Evolutionary conservation across 2,797 vertebrate species (phyloP).

Genomic region (Eidolon dupreanum): DNA sequence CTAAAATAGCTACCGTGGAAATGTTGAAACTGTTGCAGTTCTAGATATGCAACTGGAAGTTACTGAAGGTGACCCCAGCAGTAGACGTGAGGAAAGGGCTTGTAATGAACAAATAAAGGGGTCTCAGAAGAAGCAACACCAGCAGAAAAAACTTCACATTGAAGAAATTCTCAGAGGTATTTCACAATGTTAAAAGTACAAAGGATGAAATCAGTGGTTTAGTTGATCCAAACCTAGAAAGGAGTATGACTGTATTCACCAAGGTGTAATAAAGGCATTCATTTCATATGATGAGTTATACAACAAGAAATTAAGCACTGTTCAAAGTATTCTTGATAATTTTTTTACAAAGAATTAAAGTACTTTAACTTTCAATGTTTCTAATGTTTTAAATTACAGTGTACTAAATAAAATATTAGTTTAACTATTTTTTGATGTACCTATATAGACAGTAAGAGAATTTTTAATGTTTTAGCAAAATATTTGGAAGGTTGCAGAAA

Average conservation of each 20-base stretch:
- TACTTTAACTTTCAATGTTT: background rate
- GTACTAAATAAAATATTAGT: background rate
- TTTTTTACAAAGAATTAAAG: background rate
- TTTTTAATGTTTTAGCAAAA: background rate
- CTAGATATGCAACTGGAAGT: background rate
- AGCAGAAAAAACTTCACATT: background rate
- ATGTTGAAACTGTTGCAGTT: background rate
- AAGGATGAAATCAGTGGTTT: background rate
- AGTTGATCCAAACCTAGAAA: background rate
- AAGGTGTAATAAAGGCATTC: background rate
- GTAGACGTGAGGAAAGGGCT: background rate
- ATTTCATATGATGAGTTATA: background rate
- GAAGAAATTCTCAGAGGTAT: background rate
- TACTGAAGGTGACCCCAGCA: background rate
- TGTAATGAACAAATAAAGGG: background rate
- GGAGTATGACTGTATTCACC: background rate
- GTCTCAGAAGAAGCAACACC: background rate
- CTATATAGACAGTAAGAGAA: background rate
- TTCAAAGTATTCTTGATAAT: background rate
- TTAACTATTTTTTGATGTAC: background rate
- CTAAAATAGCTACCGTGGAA: background rate
- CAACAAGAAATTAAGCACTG: background rate
- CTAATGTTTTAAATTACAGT: background rate
- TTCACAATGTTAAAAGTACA: background rate
- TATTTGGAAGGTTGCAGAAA: background rate